These are phyloP conservation scores for Philopedon plagiatum DNA, from an alignment of 2,888 invertebrate genomes.

Conservation along the genomic window DNA sequence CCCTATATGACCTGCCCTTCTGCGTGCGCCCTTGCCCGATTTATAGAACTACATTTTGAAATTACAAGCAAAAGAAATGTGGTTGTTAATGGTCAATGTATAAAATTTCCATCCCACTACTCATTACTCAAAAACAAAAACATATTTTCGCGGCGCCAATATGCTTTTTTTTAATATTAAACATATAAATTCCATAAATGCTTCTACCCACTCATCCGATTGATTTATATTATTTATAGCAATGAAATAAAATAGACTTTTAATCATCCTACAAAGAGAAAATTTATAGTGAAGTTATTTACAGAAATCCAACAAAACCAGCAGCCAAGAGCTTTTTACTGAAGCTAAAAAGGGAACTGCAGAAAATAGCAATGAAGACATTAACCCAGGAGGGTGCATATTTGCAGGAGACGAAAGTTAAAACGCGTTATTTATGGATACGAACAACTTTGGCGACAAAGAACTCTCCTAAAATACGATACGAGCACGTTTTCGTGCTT, in stretches of 20 bases:
- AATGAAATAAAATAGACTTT: background rate
- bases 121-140: too few relatives aligned
- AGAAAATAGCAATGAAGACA: slow-evolving; percentile 30
- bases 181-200: too few relatives aligned
- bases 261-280: background rate
- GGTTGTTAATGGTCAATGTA: too few relatives aligned
- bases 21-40: too few relatives aligned
- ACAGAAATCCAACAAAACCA: slow-evolving; percentile 25
- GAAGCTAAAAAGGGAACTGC: slow-evolving; percentile 20
- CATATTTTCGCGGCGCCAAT: too few relatives aligned
- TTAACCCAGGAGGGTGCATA: slow-evolving; percentile 36
- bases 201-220: too few relatives aligned
- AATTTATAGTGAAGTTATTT: slow-evolving; percentile 8
- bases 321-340: slow-evolving; percentile 1
- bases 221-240: slow-evolving; percentile 1
- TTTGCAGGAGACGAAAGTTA: slow-evolving; percentile 24
- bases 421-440: slow-evolving; percentile 30
- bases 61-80: too few relatives aligned
- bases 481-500: background rate
- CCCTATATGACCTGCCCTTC: too few relatives aligned
- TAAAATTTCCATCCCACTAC: too few relatives aligned
- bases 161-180: too few relatives aligned
- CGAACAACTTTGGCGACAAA: background rate
- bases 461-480: slow-evolving; percentile 8
- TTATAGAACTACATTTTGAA: too few relatives aligned